These are phyloP conservation scores for Oncopeltus fasciatus DNA, from an alignment of 1,140 invertebrate species.

Conservation along the genomic window DNA sequence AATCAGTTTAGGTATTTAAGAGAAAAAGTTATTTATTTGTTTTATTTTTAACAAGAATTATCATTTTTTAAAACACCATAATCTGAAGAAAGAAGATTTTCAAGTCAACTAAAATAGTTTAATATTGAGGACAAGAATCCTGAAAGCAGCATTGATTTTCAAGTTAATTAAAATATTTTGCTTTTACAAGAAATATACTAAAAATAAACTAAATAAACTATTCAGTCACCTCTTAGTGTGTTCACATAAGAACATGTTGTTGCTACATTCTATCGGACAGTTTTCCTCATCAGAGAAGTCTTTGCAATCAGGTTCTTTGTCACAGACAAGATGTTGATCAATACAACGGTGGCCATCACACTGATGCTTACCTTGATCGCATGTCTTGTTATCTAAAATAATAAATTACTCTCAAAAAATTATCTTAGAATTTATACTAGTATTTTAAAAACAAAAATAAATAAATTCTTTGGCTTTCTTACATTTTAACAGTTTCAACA, in stretches of 20 bases:
- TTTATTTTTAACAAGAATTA: background rate
- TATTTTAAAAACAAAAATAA: too few species aligned
- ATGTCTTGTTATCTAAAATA: conserved; percentile 27
- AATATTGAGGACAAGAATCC: background rate
- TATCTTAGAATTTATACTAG: too few species aligned
- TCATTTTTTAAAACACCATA: background rate
- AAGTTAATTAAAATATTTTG: background rate
- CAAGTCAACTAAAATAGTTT: background rate
- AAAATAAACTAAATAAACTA: too few species aligned
- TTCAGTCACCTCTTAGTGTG: background rate
- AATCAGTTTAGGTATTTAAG: too few species aligned
- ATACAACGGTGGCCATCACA: conserved; percentile 47
- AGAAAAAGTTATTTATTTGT: too few species aligned
- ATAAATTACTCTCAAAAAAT: too few species aligned
- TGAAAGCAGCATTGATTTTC: background rate
- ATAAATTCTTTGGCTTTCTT: too few species aligned
- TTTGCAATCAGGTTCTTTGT: conserved; percentile 47
- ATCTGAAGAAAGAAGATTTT: background rate
- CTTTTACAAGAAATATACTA: background rate
- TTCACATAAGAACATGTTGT: background rate
- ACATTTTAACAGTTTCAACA: too few species aligned
- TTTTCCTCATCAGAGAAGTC: conserved; percentile 44
- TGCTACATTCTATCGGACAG: conserved; percentile 17
- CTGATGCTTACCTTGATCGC: conserved; percentile 63
- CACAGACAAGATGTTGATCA: conserved; percentile 53